Conservation (phyloP, 2,888 invertebrate genomes). For the Tachina lurida region DNA sequence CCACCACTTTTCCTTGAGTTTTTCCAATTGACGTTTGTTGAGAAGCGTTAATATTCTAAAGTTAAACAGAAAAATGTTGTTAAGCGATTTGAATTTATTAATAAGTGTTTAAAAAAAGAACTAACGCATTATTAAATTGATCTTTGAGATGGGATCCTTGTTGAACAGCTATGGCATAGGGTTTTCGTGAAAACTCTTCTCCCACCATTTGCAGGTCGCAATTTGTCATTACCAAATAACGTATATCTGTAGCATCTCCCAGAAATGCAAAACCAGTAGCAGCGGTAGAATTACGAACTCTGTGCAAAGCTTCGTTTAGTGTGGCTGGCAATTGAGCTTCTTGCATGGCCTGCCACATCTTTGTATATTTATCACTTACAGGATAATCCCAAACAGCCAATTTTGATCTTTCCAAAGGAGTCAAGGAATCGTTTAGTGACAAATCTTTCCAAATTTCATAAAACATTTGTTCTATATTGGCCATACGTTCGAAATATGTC, state of each 20-base stretch:
- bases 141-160: slow-evolving; percentile 97
- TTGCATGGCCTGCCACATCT: slow-evolving; percentile 99
- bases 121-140: slow-evolving; percentile 97
- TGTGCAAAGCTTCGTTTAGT: slow-evolving; percentile 90
- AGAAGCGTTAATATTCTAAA: slow-evolving; percentile 94
- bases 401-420: slow-evolving; percentile 94
- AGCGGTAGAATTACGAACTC: slow-evolving; percentile 87
- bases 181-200: slow-evolving; percentile 98
- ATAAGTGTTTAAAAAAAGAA: slow-evolving; percentile 72
- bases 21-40: slow-evolving; percentile 96
- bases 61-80: neutral
- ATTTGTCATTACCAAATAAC: slow-evolving; percentile 83
- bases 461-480: slow-evolving; percentile 95
- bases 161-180: slow-evolving; percentile 98
- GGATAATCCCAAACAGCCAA: slow-evolving; percentile 99
- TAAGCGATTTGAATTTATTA: neutral
- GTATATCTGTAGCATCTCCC: slow-evolving; percentile 97
- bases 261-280: slow-evolving; percentile 96
- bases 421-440: slow-evolving; percentile 96
- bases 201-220: slow-evolving; percentile 94
- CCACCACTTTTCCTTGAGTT: slow-evolving; percentile 99
- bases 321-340: slow-evolving; percentile 91
- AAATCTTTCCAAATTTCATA: slow-evolving; percentile 99
- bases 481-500: slow-evolving; percentile 98
- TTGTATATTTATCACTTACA: slow-evolving; percentile 98